Base-by-base conservation (phyloP, 2,888 invertebrate species). In the Rotaria magnacalcarata region DNA sequence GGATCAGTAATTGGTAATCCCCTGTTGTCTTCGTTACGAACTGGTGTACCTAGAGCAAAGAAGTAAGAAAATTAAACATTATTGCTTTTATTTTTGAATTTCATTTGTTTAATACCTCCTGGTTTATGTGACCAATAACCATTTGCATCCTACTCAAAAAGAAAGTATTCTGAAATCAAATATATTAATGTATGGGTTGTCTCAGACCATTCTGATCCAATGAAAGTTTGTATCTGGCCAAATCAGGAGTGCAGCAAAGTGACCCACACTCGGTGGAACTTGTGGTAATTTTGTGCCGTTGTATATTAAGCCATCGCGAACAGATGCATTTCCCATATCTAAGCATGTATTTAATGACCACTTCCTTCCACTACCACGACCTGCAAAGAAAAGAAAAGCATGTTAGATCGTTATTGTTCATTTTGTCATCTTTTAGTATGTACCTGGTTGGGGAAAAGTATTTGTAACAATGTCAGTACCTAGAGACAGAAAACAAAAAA, bases 401-500 rank as follows among this genome's bases (percentile, higher is more conserved):
- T 50, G 8, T 52, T 52, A 1, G 16, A 52, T 52, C 52, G 52
- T 11, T 52, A 16, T 52, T 11, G 52, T 52, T 52, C 52, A 52
- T 52, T 14, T 3, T 52, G 16, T 16, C 16, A 14, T 52, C 16
- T 16, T 3, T 52, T 52, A 16, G 16, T 47, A 47, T 80, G 43
- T 24, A 80, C 75, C 75, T 43, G 75, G 75, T 80, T 80, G 75
- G 10, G 75, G 75, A 80, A 80, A 80, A 8, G 75, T 80, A 47
- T 80, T 80, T 80, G 75, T 80, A 80, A 80, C 75, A 47, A 80
- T 80, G 41, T 80, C 75, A 47, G 75, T 80, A 80, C 75, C 75
- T 75, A 16, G 52, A 52, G 52, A 52, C 11, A 52, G 2, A 52
- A 5, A 14, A 52, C 52, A 52, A 50, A 50, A 50, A 50, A 50